Evolutionary conservation across 2,888 invertebrate species (phyloP).

Genomic region (Ichneumoninae sp.): DNA sequence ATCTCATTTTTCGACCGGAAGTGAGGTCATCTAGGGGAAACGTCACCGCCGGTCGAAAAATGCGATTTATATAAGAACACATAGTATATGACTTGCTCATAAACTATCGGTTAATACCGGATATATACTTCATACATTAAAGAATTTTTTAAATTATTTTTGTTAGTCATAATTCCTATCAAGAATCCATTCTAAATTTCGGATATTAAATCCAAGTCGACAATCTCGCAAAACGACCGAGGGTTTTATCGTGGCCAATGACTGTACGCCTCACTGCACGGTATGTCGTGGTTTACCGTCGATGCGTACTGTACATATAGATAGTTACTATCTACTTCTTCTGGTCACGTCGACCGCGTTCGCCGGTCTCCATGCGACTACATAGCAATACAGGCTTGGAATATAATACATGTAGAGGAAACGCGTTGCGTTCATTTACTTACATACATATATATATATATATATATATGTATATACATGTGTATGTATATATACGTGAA

Average conservation of each 20-base stretch:
- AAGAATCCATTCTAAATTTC: background rate
- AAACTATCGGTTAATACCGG: background rate
- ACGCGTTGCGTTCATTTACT: slow-evolving; percentile 7
- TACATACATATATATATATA: background rate
- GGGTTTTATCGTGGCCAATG: background rate
- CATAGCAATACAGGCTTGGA: slow-evolving; percentile 15
- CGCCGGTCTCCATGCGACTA: slow-evolving; percentile 20
- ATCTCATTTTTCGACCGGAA: too few species aligned
- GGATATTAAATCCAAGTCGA: background rate
- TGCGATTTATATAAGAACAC: background rate
- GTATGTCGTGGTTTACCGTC: slow-evolving; percentile 11
- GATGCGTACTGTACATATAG: slow-evolving; percentile 3
- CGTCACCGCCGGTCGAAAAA: background rate
- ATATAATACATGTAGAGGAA: background rate
- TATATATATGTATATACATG: background rate
- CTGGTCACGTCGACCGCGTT: slow-evolving; percentile 15
- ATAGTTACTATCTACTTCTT: slow-evolving; percentile 10
- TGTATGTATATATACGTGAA: background rate
- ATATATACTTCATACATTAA: too few species aligned
- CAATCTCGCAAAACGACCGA: background rate
- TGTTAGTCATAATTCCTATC: too few species aligned
- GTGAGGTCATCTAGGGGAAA: too few species aligned
- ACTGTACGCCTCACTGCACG: background rate
- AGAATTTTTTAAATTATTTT: too few species aligned
- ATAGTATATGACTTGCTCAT: background rate